Base-by-base conservation (phyloP, 1,140 invertebrate genomes). In the Zaprionus kolodkinae region DNA sequence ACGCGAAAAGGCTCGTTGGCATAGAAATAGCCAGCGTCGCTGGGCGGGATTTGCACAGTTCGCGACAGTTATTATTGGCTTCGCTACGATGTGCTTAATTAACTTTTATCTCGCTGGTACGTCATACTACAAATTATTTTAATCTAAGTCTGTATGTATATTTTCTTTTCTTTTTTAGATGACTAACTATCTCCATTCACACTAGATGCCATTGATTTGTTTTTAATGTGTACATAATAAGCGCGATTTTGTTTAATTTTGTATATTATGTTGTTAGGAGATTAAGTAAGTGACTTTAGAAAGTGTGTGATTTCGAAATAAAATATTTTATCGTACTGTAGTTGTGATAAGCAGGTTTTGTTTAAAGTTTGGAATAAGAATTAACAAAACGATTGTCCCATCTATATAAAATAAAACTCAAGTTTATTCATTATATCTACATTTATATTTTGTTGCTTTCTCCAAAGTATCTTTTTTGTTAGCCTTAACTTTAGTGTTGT, bases 1-100 rank as follows among this genome's bases (percentile, higher is more conserved):
- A 0, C 93, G 96, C 45, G 96, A 97, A 93, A 94, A 96, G 60
- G 94, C 95, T 48, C 94, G 95, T 67, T 95, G 95, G 94, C 95
- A 96, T 78, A 93, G 93, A 56, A 93, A 91, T 70, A 81, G 91
- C 25, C 15, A 70, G 3, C 92, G 92, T 33, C 93, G 93, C 40
- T 81, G 83, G 11, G 95, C 95, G 4, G 95, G 96, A 13, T 82
- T 95, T 54, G 69, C 94, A 0, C 95, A 96, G 86, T 94, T 96
- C 62, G 43, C 94, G 0, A 92, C 94, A 0, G 93, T 95, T 0
- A 52, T 88, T 6, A 54, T 93, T 12, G 96, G 96, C 13, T 96
- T 96, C 86, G 77, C 86, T 1, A 55, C 94, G 10, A 96, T 96
- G 94, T 94, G 94, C 54, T 61, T 93, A 0, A 76, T 95, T 52